A percentile compares a stretch with the other conserved stretches of the same genome.
Evolutionary conservation across 2,888 invertebrate species (phyloP).

Genomic region (Marasmarcha lunaedactyla): DNA sequence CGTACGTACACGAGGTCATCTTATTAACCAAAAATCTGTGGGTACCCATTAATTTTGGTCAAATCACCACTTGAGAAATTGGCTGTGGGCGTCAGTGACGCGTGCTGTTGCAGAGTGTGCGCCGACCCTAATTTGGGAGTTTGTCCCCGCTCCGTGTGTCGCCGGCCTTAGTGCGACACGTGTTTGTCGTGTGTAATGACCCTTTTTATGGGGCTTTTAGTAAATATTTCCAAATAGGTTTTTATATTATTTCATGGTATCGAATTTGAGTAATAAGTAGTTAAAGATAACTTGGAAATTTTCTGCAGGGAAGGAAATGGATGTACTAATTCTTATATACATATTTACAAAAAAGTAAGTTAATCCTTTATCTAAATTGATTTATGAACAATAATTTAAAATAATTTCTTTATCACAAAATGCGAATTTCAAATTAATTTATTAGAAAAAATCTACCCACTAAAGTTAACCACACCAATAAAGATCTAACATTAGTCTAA

Average conservation of each 20-base stretch:
- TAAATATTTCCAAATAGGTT: constrained; percentile 1
- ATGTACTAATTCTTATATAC: too few relatives aligned
- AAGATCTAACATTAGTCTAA: background rate
- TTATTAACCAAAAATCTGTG: constrained; percentile 16
- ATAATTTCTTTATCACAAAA: too few relatives aligned
- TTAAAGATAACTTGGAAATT: too few relatives aligned
- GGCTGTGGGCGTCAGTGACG: constrained; percentile 21
- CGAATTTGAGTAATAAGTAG: too few relatives aligned
- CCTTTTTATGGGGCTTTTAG: constrained; percentile 37
- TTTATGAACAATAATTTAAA: too few relatives aligned
- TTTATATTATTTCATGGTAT: too few relatives aligned
- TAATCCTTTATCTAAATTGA: too few relatives aligned
- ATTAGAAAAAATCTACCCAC: too few relatives aligned
- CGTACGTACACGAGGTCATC: constrained; percentile 7
- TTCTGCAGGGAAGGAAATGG: too few relatives aligned
- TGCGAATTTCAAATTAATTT: too few relatives aligned
- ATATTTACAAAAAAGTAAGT: too few relatives aligned
- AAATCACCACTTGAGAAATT: constrained; percentile 28
- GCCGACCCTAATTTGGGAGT: constrained; percentile 26
- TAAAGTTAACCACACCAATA: background rate
- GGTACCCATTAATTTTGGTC: constrained; percentile 24
- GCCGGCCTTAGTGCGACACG: constrained; percentile 29
- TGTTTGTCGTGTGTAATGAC: constrained; percentile 43
- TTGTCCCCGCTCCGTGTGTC: constrained; percentile 19
- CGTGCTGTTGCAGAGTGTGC: constrained; percentile 9